A percentile compares a stretch with the other conserved stretches of the same genome.
Evolutionary conservation across 2,113 vertebrate genomes (phyloP).

Genomic region (Gopherus flavomarginatus): DNA sequence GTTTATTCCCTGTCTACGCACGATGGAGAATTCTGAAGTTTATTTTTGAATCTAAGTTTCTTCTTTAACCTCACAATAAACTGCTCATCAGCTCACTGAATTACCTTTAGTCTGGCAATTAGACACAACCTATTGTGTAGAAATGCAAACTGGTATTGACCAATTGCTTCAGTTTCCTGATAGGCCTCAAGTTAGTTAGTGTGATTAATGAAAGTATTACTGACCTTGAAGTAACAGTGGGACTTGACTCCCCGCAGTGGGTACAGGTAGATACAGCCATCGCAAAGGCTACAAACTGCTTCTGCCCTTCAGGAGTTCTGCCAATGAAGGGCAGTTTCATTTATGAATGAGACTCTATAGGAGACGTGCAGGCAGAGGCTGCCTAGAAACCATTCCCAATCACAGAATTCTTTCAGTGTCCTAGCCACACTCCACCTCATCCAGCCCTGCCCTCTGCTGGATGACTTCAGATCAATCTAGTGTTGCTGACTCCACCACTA

Average conservation of each 20-base stretch:
- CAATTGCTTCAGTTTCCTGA: not conserved
- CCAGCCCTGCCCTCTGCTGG: not conserved
- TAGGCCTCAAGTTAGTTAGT: not conserved
- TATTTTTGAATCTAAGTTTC: not conserved
- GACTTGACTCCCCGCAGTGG: not conserved
- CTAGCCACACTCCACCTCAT: not conserved
- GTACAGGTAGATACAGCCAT: not conserved
- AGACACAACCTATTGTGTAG: not conserved
- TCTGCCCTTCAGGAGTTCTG: not conserved
- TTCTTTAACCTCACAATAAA: not conserved
- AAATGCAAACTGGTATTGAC: not conserved
- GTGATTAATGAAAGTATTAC: not conserved
- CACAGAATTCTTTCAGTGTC: not conserved
- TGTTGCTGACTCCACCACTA: not conserved
- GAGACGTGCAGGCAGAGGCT: not conserved
- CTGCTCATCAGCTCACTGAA: not conserved
- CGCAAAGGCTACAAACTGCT: not conserved
- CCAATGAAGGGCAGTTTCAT: not conserved
- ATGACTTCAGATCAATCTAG: not conserved
- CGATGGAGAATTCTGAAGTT: not conserved
- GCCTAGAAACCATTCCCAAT: not conserved
- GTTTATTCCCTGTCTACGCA: not conserved
- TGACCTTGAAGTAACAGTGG: not conserved
- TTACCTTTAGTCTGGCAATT: not conserved
- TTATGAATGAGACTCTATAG: not conserved